These are phyloP conservation scores for Parazoanthus swiftii DNA, from an alignment of 92 coral and sea anemone genomes.

Conservation along the genomic window DNA sequence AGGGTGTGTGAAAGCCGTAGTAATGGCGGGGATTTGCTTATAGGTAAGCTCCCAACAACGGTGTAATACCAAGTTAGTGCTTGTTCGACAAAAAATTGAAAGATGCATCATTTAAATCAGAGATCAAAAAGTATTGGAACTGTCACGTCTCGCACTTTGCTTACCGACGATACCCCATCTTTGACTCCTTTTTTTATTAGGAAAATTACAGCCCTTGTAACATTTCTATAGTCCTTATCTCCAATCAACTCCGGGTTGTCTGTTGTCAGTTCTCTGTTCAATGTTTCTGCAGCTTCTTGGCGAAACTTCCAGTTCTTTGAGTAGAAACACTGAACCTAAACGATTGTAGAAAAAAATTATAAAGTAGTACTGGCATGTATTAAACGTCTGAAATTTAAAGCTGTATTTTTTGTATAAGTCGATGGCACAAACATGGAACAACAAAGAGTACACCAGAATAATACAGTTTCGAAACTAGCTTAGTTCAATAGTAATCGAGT, in stretches of 20 bases:
- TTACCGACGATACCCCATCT: slow-evolving; percentile 92
- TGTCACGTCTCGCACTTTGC: slow-evolving; percentile 21
- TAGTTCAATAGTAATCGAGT: neutral
- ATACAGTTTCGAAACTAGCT: too few relatives aligned
- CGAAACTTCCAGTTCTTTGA: slow-evolving; percentile 97
- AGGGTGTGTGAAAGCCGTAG: too few relatives aligned
- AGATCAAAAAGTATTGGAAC: neutral
- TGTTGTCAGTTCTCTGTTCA: slow-evolving; percentile 77
- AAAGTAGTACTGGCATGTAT: neutral
- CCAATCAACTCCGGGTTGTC: slow-evolving; percentile 69
- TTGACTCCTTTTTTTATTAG: slow-evolving; percentile 89
- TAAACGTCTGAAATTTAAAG: neutral
- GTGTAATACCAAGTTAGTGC: neutral
- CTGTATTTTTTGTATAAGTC: neutral
- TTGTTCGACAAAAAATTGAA: neutral
- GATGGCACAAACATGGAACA: too few relatives aligned
- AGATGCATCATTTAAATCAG: neutral
- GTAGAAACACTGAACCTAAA: slow-evolving; percentile 87
- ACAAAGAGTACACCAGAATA: too few relatives aligned
- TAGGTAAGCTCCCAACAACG: neutral
- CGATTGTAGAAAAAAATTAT: neutral
- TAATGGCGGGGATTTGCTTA: too few relatives aligned
- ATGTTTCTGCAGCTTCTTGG: slow-evolving; percentile 87
- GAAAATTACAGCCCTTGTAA: slow-evolving; percentile 75
- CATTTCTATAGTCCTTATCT: slow-evolving; percentile 84